These are phyloP conservation scores for Morphnarchus princeps DNA, from an alignment of 2,113 vertebrate genomes.

Conservation along the genomic window DNA sequence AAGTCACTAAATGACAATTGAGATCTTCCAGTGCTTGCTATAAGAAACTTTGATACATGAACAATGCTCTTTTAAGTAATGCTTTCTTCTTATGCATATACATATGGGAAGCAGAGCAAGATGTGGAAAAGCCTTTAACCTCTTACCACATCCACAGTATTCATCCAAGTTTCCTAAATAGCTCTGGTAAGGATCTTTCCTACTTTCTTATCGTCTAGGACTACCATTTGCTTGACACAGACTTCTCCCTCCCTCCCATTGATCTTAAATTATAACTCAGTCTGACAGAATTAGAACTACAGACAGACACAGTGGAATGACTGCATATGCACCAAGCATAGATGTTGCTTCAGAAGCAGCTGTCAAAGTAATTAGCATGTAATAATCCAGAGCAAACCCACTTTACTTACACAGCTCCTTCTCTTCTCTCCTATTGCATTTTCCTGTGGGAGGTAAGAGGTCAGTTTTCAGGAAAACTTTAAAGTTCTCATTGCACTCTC, in stretches of 20 bases:
- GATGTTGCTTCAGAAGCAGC: constrained; percentile 11
- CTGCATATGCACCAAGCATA: background rate
- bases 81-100: background rate
- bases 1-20: background rate
- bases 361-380: constrained; percentile 47
- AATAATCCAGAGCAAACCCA: constrained; percentile 27
- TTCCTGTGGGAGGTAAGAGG: background rate
- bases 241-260: background rate
- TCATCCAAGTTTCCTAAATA: background rate
- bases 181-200: background rate
- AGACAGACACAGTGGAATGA: background rate
- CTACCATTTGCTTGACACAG: background rate
- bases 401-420: background rate
- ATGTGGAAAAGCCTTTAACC: background rate
- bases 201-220: background rate
- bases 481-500: background rate
- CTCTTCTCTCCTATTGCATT: background rate
- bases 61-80: background rate
- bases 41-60: background rate
- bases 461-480: background rate
- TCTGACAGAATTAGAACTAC: constrained; percentile 27
- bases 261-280: constrained; percentile 9
- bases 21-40: background rate
- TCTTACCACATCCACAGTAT: background rate
- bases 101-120: background rate